Conservation (phyloP, 2,797 vertebrate genomes). For the Tadarida brasiliensis region DNA sequence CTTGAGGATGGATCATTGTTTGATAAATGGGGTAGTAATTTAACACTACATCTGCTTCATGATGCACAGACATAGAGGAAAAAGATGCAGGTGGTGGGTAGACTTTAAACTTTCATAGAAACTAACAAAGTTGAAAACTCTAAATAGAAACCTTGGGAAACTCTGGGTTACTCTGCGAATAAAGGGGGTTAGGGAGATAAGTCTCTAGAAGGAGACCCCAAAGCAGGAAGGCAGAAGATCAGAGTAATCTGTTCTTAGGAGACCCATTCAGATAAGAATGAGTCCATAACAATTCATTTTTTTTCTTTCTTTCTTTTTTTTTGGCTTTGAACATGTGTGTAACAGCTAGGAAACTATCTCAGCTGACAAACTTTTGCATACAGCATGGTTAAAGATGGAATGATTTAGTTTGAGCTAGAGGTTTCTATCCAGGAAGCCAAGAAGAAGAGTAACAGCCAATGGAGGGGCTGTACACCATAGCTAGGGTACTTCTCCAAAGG, state of each 20-base stretch:
- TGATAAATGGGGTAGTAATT: slow-evolving; percentile 61
- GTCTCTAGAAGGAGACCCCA: neutral
- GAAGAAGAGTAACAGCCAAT: neutral
- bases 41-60: slow-evolving; percentile 45
- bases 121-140: neutral
- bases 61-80: neutral
- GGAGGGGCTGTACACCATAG: accelerated
- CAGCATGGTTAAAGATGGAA: neutral
- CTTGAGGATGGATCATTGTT: slow-evolving; percentile 63
- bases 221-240: neutral
- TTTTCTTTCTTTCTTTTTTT: neutral
- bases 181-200: neutral
- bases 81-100: neutral
- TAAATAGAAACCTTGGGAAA: slow-evolving; percentile 27
- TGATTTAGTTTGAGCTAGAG: neutral
- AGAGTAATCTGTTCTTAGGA: neutral
- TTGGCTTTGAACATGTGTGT: neutral
- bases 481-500: neutral
- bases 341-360: neutral
- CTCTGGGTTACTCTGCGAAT: neutral
- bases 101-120: slow-evolving; percentile 40
- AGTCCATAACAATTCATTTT: neutral
- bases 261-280: neutral
- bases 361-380: neutral
- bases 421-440: neutral